Conservation (phyloP, 2,113 vertebrate genomes). For the Canis aureus region DNA sequence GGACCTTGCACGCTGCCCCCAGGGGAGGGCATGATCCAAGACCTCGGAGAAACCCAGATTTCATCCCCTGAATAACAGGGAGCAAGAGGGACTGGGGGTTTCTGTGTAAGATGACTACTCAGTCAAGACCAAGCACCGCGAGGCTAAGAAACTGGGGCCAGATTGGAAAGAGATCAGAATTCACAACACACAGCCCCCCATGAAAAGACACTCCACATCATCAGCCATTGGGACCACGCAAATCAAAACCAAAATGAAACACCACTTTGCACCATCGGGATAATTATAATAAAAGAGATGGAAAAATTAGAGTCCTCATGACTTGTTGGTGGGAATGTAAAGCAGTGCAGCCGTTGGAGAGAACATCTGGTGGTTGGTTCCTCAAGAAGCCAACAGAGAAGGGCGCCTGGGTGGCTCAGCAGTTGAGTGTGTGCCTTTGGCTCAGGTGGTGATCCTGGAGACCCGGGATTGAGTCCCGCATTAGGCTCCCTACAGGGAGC, state of each 20-base stretch:
- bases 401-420: no score
- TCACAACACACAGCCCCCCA: background rate
- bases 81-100: background rate
- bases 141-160: background rate
- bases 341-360: accelerated
- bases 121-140: background rate
- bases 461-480: no score
- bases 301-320: background rate
- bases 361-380: background rate
- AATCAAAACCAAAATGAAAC: background rate
- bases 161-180: background rate
- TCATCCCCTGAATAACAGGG: no score
- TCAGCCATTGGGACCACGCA: background rate
- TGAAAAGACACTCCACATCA: background rate
- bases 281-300: background rate
- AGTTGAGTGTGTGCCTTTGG: no score
- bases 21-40: no score
- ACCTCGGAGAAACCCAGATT: background rate
- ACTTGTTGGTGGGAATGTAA: background rate
- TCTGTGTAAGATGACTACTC: background rate
- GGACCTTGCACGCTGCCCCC: background rate
- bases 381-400: no score
- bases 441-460: no score
- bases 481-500: no score
- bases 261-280: background rate